Conservation (phyloP, 2,888 invertebrate genomes). For the Meiosimyza decipiens region DNA sequence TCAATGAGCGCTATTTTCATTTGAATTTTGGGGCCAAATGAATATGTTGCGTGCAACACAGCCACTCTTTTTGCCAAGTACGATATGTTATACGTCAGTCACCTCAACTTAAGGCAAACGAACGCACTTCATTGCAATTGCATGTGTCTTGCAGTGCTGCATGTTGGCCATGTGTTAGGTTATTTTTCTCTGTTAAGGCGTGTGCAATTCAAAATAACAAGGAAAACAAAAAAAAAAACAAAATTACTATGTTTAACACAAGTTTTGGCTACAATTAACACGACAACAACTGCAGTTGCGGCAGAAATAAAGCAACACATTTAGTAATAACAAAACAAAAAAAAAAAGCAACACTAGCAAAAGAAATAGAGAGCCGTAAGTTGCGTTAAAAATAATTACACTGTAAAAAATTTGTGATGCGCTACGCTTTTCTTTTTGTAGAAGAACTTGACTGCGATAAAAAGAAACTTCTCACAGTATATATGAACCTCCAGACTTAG, state of each 20-base stretch:
- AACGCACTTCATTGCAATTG: constrained; percentile 2
- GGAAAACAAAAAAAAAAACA: neutral
- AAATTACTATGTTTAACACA: neutral
- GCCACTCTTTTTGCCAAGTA: too few relatives aligned
- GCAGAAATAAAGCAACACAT: neutral
- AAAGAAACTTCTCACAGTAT: too few relatives aligned
- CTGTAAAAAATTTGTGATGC: neutral
- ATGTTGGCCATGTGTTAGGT: neutral
- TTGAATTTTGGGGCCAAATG: neutral
- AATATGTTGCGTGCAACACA: constrained; percentile 3
- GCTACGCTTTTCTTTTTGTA: too few relatives aligned
- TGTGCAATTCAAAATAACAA: neutral
- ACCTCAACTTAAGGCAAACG: too few relatives aligned
- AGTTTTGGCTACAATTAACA: constrained; percentile 5
- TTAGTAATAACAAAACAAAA: neutral
- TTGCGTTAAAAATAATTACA: neutral
- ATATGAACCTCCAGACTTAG: too few relatives aligned
- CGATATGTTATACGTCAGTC: too few relatives aligned
- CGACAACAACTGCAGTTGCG: neutral
- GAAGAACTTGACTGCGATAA: too few relatives aligned
- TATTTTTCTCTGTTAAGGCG: neutral
- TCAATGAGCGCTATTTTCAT: neutral
- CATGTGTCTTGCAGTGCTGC: neutral
- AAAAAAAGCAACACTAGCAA: neutral
- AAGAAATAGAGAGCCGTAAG: neutral